phyloP scores from a whole-genome alignment of 2,113 vertebrate genomes.

The human (Homo sapiens) region GRCh38 chr19:5229001-5229500 shows the following conservation, averaged over 20 bases:
- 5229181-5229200: too few species aligned
- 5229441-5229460: neutral
- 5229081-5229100: neutral
- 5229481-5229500: constrained; percentile 93
- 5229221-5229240: neutral
- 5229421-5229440: constrained; percentile 68
- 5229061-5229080: neutral
- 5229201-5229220: neutral
- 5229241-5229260: constrained; percentile 36
- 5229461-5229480: neutral
- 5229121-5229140: neutral
- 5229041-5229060: neutral
- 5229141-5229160: fast-evolving
- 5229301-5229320: constrained; percentile 93
- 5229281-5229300: constrained; percentile 9
- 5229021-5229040: too few species aligned
- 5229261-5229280: constrained; percentile 56
- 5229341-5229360: constrained; percentile 93
- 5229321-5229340: constrained; percentile 98
- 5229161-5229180: neutral
- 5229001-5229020: fast-evolving
- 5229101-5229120: neutral
- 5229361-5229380: constrained; percentile 84
- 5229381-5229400: constrained; percentile 73
- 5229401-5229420: constrained; percentile 66